Conservation (phyloP, 2,797 vertebrate species). For the Enteromius treurensis region DNA sequence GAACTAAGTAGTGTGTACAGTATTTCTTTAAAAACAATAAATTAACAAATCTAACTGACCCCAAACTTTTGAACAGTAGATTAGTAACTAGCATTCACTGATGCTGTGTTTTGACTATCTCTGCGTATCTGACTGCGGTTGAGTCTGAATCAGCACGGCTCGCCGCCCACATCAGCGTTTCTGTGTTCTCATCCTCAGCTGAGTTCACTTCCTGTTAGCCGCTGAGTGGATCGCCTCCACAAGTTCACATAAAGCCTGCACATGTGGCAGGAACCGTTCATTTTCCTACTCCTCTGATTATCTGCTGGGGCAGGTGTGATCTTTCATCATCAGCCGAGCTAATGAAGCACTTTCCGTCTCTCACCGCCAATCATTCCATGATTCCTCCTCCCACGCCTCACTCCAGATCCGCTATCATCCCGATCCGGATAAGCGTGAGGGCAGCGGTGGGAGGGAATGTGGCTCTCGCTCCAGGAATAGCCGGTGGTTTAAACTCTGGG, state of each 20-base stretch:
- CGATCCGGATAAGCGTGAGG: constrained; percentile 13
- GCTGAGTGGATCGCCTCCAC: constrained; percentile 1
- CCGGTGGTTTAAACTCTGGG: constrained; percentile 58
- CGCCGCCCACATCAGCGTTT: constrained; percentile 34
- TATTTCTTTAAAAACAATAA: neutral
- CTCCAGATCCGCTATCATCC: constrained; percentile 18
- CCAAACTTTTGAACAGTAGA: neutral
- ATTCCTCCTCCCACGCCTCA: constrained; percentile 15
- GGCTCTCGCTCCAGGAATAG: constrained; percentile 62
- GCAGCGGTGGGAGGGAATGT: constrained; percentile 23
- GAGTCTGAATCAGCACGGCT: constrained; percentile 23
- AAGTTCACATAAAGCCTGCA: neutral
- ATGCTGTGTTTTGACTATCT: neutral
- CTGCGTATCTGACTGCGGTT: neutral
- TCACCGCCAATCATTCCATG: constrained; percentile 22
- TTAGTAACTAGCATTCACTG: neutral
- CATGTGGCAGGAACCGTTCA: neutral
- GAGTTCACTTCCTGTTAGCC: neutral
- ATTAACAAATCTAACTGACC: neutral
- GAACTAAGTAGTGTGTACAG: no score
- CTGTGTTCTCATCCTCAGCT: constrained; percentile 28
- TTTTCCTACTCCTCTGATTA: neutral
- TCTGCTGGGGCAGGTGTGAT: neutral
- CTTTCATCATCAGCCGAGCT: constrained; percentile 1
- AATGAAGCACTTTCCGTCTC: constrained; percentile 21